phyloP scores from a whole-genome alignment of 1,140 invertebrate species.

The Trichonephila inaurata region DNA sequence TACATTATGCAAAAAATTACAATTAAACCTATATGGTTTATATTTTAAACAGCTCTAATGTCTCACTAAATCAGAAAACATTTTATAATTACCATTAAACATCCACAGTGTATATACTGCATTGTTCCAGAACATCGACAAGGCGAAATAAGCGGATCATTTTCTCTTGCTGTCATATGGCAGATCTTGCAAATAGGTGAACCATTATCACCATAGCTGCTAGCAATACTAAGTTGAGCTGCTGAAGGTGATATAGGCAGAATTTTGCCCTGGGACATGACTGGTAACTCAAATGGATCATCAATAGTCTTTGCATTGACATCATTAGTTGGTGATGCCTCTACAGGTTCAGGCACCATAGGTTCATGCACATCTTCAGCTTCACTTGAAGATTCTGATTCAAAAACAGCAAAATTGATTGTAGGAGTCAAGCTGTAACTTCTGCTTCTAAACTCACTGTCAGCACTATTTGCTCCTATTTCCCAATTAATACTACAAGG shows the following conservation, averaged over 20 bases:
- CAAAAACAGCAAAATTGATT: slow-evolving; percentile 73
- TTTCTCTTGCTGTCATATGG: slow-evolving; percentile 82
- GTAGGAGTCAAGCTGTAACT: slow-evolving; percentile 73
- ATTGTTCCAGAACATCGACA: slow-evolving; percentile 83
- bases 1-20: too few species aligned
- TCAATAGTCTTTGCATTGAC: slow-evolving; percentile 44
- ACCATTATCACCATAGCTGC: slow-evolving; percentile 78
- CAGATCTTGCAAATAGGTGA: slow-evolving; percentile 83
- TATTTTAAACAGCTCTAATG: too few species aligned
- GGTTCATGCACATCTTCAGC: slow-evolving; percentile 64
- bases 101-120: slow-evolving; percentile 83
- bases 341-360: slow-evolving; percentile 25
- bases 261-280: slow-evolving; percentile 49
- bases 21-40: too few species aligned
- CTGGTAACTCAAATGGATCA: slow-evolving; percentile 52
- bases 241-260: slow-evolving; percentile 74
- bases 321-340: slow-evolving; percentile 10
- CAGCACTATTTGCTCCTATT: slow-evolving; percentile 38
- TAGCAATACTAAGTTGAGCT: slow-evolving; percentile 77
- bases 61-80: too few species aligned
- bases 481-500: slow-evolving; percentile 69
- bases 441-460: slow-evolving; percentile 51
- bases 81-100: slow-evolving; percentile 82
- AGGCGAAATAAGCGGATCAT: slow-evolving; percentile 83
- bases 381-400: slow-evolving; percentile 68